These are phyloP conservation scores for Agrochola lychnidis DNA, from an alignment of 2,888 invertebrate genomes.

Conservation along the genomic window DNA sequence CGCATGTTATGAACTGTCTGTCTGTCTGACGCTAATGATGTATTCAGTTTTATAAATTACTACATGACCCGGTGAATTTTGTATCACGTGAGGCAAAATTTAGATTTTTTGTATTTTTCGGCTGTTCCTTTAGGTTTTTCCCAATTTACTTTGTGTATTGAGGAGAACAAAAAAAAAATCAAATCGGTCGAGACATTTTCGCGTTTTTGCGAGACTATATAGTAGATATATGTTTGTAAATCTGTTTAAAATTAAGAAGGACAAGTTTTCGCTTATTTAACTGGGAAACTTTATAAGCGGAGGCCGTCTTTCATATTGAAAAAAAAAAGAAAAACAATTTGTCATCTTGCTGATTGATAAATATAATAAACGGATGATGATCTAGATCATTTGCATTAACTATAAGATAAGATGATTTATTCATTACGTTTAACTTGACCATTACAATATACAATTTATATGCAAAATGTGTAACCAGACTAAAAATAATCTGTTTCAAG, in stretches of 20 bases:
- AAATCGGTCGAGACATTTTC: no score
- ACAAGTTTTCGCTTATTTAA: neutral
- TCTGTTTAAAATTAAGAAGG: neutral
- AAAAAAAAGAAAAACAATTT: neutral
- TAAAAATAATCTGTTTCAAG: neutral
- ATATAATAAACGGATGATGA: neutral
- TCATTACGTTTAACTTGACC: no score
- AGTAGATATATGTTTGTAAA: neutral
- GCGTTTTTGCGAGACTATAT: no score
- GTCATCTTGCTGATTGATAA: neutral
- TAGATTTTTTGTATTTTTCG: no score
- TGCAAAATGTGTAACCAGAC: neutral
- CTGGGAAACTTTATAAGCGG: neutral
- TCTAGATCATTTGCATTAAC: neutral
- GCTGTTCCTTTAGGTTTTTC: no score
- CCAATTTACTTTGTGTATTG: no score
- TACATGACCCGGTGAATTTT: no score
- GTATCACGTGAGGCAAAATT: no score
- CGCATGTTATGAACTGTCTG: conserved; percentile 4
- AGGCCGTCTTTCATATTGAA: neutral
- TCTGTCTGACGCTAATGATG: neutral
- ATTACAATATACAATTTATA: no score
- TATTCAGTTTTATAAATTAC: neutral
- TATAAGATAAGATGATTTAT: neutral
- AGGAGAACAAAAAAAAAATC: no score